phyloP scores from a whole-genome alignment of 2,113 vertebrate species.

The Syrmaticus mikado region DNA sequence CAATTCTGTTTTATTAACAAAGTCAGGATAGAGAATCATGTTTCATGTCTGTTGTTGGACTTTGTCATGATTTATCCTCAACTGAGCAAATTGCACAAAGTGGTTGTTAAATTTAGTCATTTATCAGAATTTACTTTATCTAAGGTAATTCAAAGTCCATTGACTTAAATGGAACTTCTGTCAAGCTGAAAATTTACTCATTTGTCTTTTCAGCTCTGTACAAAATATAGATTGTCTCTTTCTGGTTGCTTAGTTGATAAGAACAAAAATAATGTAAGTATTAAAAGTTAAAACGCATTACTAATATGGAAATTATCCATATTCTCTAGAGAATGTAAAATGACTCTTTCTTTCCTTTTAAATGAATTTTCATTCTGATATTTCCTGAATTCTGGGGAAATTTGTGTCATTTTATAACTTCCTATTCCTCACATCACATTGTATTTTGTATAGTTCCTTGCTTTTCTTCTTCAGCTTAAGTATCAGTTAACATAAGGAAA shows the following conservation, averaged over 20 bases:
- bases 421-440: neutral
- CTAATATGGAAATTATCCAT: neutral
- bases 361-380: neutral
- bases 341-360: neutral
- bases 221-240: neutral
- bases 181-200: neutral
- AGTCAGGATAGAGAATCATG: accelerated
- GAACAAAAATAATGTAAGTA: neutral
- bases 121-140: neutral
- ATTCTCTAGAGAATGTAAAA: neutral
- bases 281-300: neutral
- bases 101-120: neutral
- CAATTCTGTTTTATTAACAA: neutral
- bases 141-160: neutral
- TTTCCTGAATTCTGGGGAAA: neutral
- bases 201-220: neutral
- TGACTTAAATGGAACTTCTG: neutral
- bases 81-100: neutral
- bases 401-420: neutral
- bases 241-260: neutral
- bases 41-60: neutral
- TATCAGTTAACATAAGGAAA: neutral
- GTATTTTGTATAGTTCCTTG: neutral
- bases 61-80: neutral
- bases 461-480: neutral